Percentiles rank a stretch among this genome's conserved stretches.
phyloP scores from a whole-genome alignment of 2,888 invertebrate species.

The Proisotoma minuta region DNA sequence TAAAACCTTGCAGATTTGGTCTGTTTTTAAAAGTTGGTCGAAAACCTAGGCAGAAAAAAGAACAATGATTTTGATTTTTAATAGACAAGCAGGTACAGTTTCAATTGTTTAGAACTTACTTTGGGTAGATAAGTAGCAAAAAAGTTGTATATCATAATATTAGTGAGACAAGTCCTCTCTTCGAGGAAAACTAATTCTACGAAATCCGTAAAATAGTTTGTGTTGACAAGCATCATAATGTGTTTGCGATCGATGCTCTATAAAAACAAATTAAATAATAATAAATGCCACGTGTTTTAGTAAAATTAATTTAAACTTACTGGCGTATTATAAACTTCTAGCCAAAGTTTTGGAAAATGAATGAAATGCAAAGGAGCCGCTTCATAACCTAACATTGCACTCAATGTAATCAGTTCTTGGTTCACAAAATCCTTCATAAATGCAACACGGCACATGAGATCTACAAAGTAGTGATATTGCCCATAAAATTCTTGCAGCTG shows the following conservation, averaged over 20 bases:
- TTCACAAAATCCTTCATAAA: slow-evolving; percentile 82
- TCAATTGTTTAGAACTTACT: slow-evolving; percentile 53
- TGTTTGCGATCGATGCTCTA: slow-evolving; percentile 74
- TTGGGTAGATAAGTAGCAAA: slow-evolving; percentile 85
- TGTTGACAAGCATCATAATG: slow-evolving; percentile 72
- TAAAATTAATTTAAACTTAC: slow-evolving; percentile 54
- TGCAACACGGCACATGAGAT: slow-evolving; percentile 79
- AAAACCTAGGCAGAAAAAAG: slow-evolving; percentile 31
- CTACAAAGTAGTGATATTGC: slow-evolving; percentile 85
- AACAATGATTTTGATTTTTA: too few species aligned
- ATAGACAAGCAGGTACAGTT: not conserved
- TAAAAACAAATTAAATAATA: slow-evolving; percentile 41
- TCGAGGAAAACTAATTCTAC: slow-evolving; percentile 83
- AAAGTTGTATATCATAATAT: slow-evolving; percentile 79
- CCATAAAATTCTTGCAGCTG: slow-evolving; percentile 71
- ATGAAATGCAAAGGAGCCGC: slow-evolving; percentile 80
- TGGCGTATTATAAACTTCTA: slow-evolving; percentile 75
- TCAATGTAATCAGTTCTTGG: slow-evolving; percentile 76
- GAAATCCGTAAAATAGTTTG: slow-evolving; percentile 80
- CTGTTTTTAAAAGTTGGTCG: slow-evolving; percentile 37
- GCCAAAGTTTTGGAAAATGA: slow-evolving; percentile 86
- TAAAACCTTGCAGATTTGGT: slow-evolving; percentile 37
- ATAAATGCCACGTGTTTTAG: not conserved
- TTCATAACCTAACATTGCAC: slow-evolving; percentile 85
- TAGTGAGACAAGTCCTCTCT: slow-evolving; percentile 78